phyloP scores from a whole-genome alignment of 1,140 invertebrate genomes.

The Caenorhabditis latens region DNA sequence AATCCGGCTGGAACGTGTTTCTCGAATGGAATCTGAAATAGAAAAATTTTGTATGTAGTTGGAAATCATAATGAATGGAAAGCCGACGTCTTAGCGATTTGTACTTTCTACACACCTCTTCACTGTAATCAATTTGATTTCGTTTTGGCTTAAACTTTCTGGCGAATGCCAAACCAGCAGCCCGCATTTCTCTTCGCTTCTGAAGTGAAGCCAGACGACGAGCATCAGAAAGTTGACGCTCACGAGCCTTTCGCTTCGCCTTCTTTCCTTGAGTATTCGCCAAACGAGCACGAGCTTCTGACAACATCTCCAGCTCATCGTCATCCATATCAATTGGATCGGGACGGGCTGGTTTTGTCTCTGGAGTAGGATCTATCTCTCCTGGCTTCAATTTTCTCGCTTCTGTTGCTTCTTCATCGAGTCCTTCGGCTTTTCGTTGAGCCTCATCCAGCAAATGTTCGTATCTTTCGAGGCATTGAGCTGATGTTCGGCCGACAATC shows the following conservation, averaged over 20 bases:
- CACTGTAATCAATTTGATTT: slow-evolving; percentile 95
- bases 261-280: slow-evolving; percentile 99
- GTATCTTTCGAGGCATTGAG: slow-evolving; percentile 97
- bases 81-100: too few species aligned
- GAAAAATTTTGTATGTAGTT: slow-evolving; percentile 82
- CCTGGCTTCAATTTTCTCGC: slow-evolving; percentile 96
- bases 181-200: slow-evolving; percentile 93
- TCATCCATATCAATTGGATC: slow-evolving; percentile 99
- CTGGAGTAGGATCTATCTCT: slow-evolving; percentile 99
- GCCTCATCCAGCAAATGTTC: slow-evolving; percentile 87
- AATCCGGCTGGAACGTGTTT: slow-evolving; percentile 75
- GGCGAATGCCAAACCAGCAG: slow-evolving; percentile 91
- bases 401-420: slow-evolving; percentile 89
- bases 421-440: slow-evolving; percentile 95
- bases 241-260: slow-evolving; percentile 94
- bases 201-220: slow-evolving; percentile 93
- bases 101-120: slow-evolving; percentile 87
- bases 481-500: slow-evolving; percentile 96
- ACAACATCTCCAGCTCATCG: slow-evolving; percentile 93
- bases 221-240: slow-evolving; percentile 98
- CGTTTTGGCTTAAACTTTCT: slow-evolving; percentile 80
- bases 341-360: slow-evolving; percentile 97
- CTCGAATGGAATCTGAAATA: slow-evolving; percentile 75
- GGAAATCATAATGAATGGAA: too few species aligned
- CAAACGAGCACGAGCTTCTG: slow-evolving; percentile 94